Percentiles rank a stretch among this genome's conserved stretches.
phyloP scores from a whole-genome alignment of 2,888 invertebrate genomes.

The Drosophila lacicola region DNA sequence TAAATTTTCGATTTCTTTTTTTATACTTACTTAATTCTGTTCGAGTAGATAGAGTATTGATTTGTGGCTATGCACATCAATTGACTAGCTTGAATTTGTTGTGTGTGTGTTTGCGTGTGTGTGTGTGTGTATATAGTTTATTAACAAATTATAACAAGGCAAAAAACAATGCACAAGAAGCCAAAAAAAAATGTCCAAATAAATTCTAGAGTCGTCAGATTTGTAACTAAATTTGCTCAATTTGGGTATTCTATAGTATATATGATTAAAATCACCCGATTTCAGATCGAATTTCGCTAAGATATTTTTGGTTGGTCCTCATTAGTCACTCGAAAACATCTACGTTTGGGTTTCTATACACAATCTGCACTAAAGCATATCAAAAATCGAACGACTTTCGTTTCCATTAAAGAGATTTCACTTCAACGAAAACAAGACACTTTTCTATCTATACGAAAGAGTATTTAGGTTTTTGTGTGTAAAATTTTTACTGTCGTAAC shows the following conservation, averaged over 20 bases:
- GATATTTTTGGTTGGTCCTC: constrained; percentile 71
- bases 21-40: constrained; percentile 59
- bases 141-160: constrained; percentile 34
- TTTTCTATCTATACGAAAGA: constrained; percentile 37
- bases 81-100: constrained; percentile 67
- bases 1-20: constrained; percentile 16
- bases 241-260: constrained; percentile 2
- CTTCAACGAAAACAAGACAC: constrained; percentile 55
- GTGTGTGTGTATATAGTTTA: constrained; percentile 14
- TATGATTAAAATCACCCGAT: constrained; percentile 51
- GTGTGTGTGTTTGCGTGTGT: constrained; percentile 29
- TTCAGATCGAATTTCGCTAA: constrained; percentile 52
- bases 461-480: constrained; percentile 11
- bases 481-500: constrained; percentile 35
- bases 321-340: constrained; percentile 61
- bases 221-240: constrained; percentile 10
- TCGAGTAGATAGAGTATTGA: constrained; percentile 44
- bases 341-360: constrained; percentile 21
- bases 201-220: constrained; percentile 15
- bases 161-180: constrained; percentile 63
- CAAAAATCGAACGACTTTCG: constrained; percentile 38
- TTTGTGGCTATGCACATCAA: constrained; percentile 66
- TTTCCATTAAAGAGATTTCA: constrained; percentile 22
- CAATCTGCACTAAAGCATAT: constrained; percentile 38
- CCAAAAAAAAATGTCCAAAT: constrained; percentile 53